Evolutionary conservation across 1,140 invertebrate species (phyloP).

Genomic region (Conus ventricosus): DNA sequence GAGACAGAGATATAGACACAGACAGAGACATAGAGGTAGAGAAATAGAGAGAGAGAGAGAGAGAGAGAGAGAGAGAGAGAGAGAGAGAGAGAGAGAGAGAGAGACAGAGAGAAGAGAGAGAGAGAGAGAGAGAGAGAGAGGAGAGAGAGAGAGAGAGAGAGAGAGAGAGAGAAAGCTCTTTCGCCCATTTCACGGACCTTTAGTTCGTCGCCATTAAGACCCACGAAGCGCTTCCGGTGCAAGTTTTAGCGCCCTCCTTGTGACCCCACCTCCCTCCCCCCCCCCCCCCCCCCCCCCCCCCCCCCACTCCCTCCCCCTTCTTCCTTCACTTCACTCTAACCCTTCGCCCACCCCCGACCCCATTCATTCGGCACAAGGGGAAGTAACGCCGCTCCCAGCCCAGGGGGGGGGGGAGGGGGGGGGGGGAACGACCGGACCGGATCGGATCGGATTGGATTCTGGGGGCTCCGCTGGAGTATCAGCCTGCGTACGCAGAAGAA

Average conservation of each 20-base stretch:
- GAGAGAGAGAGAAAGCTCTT: background rate
- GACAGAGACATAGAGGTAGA: too few relatives aligned
- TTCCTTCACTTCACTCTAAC: too few relatives aligned
- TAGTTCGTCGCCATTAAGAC: slow-evolving; percentile 22
- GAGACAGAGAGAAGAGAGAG: background rate
- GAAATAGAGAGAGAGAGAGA: background rate
- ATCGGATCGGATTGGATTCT: too few relatives aligned
- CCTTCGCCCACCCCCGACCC: too few relatives aligned
- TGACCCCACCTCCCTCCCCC: background rate
- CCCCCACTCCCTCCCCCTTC: too few relatives aligned
- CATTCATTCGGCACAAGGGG: too few relatives aligned
- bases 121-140: background rate
- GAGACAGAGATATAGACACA: background rate
- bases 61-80: background rate
- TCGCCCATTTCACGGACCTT: slow-evolving; percentile 22
- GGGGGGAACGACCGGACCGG: too few relatives aligned
- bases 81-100: background rate
- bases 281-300: too few relatives aligned
- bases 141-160: background rate
- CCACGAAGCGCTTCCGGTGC: slow-evolving; percentile 18
- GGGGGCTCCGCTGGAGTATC: too few relatives aligned
- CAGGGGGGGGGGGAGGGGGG: too few relatives aligned
- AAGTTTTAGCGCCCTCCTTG: slow-evolving; percentile 13
- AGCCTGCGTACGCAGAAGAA: too few relatives aligned
- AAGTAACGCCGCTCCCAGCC: too few relatives aligned